Conservation (phyloP, 2,113 vertebrate genomes). For the Hydropotes inermis region DNA sequence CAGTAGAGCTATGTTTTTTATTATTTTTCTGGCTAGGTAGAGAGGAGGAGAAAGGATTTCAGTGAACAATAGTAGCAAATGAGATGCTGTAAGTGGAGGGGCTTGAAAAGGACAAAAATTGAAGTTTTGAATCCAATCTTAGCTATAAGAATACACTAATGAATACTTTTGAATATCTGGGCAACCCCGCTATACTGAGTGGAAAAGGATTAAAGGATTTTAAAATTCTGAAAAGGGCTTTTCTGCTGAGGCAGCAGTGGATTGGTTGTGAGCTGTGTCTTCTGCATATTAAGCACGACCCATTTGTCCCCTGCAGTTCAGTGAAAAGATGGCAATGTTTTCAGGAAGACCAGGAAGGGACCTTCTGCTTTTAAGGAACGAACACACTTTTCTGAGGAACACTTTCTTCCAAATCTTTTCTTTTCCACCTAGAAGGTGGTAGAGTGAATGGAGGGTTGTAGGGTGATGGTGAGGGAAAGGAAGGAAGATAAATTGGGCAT, state of each 20-base stretch:
- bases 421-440: neutral
- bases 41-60: conserved; percentile 3
- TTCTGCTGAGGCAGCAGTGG: neutral
- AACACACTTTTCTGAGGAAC: neutral
- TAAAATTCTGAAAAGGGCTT: neutral
- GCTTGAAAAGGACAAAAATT: neutral
- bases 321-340: neutral
- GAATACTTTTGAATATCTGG: neutral
- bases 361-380: neutral
- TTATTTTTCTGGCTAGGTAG: neutral
- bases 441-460: neutral
- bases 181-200: neutral
- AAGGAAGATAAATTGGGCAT: neutral
- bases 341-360: neutral
- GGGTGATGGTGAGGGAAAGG: neutral
- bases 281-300: neutral
- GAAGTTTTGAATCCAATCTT: neutral
- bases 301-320: neutral
- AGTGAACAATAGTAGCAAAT: neutral
- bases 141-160: neutral
- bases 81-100: neutral
- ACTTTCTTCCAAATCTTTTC: neutral
- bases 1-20: neutral
- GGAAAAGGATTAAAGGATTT: neutral
- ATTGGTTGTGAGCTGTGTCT: neutral